Evolutionary conservation across 2,113 vertebrate genomes (phyloP), one percentile per base, ranked within the genome.

Genomic region (Protobothrops mucrosquamatus): DNA sequence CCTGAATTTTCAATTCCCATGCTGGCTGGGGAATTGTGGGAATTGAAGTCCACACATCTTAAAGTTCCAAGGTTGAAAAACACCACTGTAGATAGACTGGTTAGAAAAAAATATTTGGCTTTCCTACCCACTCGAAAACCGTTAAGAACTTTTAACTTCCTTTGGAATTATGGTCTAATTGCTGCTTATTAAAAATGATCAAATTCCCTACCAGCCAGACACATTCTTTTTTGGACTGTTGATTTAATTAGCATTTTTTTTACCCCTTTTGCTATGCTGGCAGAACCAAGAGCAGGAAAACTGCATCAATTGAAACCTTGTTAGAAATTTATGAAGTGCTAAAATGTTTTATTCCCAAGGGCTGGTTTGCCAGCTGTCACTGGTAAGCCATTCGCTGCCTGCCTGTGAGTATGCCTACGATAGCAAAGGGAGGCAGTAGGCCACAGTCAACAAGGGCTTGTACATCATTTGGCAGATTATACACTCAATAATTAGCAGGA

Each of bases 251-350:
- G 98, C 39, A 95, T 69, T 97, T 96, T 90, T 10, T 90, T 10
- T 61, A 91, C 57, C 52, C 26, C 95, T 93, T 96, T 96, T 89
- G 88, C 96, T 97, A 95, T 96, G 96, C 97, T 97, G 97, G 96
- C 96, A 95, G 97, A 98, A 97, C 98, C 96, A 96, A 98, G 98
- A 98, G 98, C 97, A 98, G 97, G 98, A 98, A 98, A 98, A 98
- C 95, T 59, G 97, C 97, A 97, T 98, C 98, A 98, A 98, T 99
- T 98, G 98, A 99, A 98, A 99, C 98, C 98, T 99, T 99, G 98
- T 99, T 99, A 99, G 98, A 98, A 99, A 99, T 99, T 99, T 99
- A 99, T 99, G 98, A 99, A 99, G 99, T 99, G 98, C 98, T 99
- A 99, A 99, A 99, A 99, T 99, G 98, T 98, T 98, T 98, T 97